Evolutionary conservation across 2,113 vertebrate genomes (phyloP), one percentile per base, ranked within the genome.

Genomic region (Prunella fulvescens): DNA sequence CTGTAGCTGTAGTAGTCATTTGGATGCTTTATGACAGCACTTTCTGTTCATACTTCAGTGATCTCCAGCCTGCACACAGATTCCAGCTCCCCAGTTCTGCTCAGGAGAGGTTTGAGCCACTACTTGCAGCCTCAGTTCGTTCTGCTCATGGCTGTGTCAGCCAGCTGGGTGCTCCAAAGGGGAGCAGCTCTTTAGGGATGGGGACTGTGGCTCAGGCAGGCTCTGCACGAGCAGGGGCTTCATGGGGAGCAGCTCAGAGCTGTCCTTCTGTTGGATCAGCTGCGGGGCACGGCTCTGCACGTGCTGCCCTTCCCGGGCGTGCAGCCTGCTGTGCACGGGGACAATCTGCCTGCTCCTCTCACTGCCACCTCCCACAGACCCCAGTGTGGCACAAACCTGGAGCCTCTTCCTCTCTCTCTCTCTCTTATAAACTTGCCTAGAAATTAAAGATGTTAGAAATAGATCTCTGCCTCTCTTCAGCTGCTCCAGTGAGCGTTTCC

Each of bases 371-470:
- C 79, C 94, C 86, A 31, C 80, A 50, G 26, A 33, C 10, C 39
- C 20, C n/a, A 88, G 70, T 26, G 8, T 54, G 70, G 8, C 87
- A 91, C 92, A 67, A 42, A 53, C 74, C 14, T 51, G 82, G 22
- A 87, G 73, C 54, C 73, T 39, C 1, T 50, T 54, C 42, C 60
- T 51, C n/a, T 42, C 76, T 48, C 79, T 48, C 79, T 77, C 71
- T 58, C 71, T 54, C 40, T 60, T 33, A 25, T 0, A 69, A 69
- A 70, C 78, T 40, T 72, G 39, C 80, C 70, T 92, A 73, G 89
- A 90, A 88, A 91, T 95, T 83, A 84, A 86, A 89, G 65, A 31
- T 3, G 3, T 76, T 93, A 88, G 71, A 90, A 94, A 72, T 53
- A 93, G 82, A 81, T 92, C 24, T 65, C 62, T 57, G 81, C 64